A percentile compares a stretch with the other conserved stretches of the same genome.
phyloP scores from a whole-genome alignment of 2,797 vertebrate genomes.

The Emydoidea blandingii region DNA sequence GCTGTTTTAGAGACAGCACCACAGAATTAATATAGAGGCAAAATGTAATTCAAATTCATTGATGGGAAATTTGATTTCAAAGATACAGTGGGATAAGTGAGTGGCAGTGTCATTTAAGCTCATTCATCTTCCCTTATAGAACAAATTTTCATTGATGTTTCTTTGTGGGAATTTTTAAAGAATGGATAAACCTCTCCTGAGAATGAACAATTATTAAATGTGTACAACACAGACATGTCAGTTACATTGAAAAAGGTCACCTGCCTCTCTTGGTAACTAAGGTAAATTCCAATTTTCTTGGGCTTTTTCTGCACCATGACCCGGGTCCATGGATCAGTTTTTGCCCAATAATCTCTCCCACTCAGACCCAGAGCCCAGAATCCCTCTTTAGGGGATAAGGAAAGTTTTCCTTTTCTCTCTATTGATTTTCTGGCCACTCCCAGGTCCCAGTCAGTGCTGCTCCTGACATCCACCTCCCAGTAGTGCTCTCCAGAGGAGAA shows the following conservation, averaged over 20 bases:
- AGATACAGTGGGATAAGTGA: neutral
- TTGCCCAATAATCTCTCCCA: neutral
- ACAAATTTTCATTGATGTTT: neutral
- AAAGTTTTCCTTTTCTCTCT: neutral
- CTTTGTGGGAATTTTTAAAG: neutral
- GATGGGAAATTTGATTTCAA: neutral
- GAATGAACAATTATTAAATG: neutral
- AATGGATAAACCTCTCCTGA: neutral
- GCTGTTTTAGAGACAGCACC: neutral
- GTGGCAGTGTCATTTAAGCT: neutral
- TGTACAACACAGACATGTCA: neutral
- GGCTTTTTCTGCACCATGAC: neutral
- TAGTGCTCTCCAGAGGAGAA: neutral
- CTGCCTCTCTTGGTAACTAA: fast-evolving
- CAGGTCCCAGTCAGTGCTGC: neutral
- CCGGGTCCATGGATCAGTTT: neutral
- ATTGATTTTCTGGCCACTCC: neutral
- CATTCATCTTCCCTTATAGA: neutral
- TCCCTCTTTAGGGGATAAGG: neutral
- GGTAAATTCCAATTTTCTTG: neutral
- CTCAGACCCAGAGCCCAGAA: neutral
- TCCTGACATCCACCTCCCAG: fast-evolving
- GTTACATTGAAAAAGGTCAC: neutral
- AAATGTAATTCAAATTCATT: neutral
- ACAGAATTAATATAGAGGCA: neutral